Evolutionary conservation across 2,888 invertebrate genomes (phyloP), one percentile per base, ranked within the genome.

Genomic region (Thyatira batis): DNA sequence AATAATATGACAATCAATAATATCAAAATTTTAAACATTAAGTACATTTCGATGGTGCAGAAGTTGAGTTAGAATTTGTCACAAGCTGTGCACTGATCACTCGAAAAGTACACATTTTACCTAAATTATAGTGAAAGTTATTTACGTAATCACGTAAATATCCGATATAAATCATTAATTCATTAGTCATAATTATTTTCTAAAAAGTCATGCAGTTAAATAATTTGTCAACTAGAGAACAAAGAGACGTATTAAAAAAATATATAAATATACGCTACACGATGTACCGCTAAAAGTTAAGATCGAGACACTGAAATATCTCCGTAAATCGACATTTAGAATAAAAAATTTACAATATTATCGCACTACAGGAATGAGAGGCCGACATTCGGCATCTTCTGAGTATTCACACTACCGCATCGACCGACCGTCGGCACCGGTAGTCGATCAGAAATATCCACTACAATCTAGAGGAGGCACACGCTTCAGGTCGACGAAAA

Each of bases 361-460:
- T 76, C 78, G 85, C 78, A 84, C 83, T 84, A 84, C 78, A 86
- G 89, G 89, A 90, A 89, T 88, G 89, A 88, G 82, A 84, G 77
- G 77, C 73, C 75, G 79, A 70, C 70, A 69, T 71, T 73, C 76
- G 69, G 65, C 86, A 87, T 87, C 85, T 82, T 84, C 79, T 89
- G 89, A 89, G 89, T 89, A 89, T 89, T 89, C 78, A 87, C 78
- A 77, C 85, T 80, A 83, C 77, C 65, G 72, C 73, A 79, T 70
- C 75, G 70, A 73, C 76, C 79, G 71, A 72, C 76, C 33, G 33
- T 6, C 4, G n/a, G 65, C 77, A 78, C 61, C 77, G 71, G 73
- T 74, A 78, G 76, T 77, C 78, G 64, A 69, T 71, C 72, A 67
- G 69, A 69, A 69, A 70, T 73, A 69, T 78, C 73, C 58, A 71